These are phyloP conservation scores for Clitarchus hookeri DNA, from an alignment of 2,888 invertebrate genomes.

Conservation along the genomic window DNA sequence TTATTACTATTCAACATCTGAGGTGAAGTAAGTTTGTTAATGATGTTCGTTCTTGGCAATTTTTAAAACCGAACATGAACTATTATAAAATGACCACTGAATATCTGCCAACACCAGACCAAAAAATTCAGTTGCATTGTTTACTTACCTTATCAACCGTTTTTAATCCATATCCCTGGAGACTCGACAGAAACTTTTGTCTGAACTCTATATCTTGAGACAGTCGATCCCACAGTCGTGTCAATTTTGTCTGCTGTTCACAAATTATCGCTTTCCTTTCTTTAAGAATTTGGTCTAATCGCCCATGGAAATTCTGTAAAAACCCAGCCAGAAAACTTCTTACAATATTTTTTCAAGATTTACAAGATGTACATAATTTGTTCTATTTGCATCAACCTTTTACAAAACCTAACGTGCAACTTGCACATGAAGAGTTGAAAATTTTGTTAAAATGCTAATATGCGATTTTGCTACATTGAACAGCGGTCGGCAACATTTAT, in stretches of 20 bases:
- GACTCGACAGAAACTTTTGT: slow-evolving; percentile 65
- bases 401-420: too few relatives aligned
- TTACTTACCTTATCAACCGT: slow-evolving; percentile 59
- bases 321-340: too few relatives aligned
- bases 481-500: too few relatives aligned
- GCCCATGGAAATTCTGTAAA: slow-evolving; percentile 57
- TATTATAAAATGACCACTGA: not conserved
- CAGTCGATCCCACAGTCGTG: slow-evolving; percentile 74
- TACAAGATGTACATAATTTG: too few relatives aligned
- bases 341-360: too few relatives aligned
- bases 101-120: not conserved
- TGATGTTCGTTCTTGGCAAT: too few relatives aligned
- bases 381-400: too few relatives aligned
- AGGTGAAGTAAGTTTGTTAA: too few relatives aligned
- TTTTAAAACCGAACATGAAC: not conserved
- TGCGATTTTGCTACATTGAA: too few relatives aligned
- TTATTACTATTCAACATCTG: too few relatives aligned
- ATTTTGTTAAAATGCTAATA: too few relatives aligned
- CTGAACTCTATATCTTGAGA: slow-evolving; percentile 68
- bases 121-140: not conserved
- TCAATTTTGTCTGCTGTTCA: slow-evolving; percentile 65
- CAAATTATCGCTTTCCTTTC: slow-evolving; percentile 63
- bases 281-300: slow-evolving; percentile 61
- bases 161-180: slow-evolving; percentile 62
- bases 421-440: too few relatives aligned